phyloP scores from a whole-genome alignment of 2,888 invertebrate genomes.

The Drosophila mulleri region DNA sequence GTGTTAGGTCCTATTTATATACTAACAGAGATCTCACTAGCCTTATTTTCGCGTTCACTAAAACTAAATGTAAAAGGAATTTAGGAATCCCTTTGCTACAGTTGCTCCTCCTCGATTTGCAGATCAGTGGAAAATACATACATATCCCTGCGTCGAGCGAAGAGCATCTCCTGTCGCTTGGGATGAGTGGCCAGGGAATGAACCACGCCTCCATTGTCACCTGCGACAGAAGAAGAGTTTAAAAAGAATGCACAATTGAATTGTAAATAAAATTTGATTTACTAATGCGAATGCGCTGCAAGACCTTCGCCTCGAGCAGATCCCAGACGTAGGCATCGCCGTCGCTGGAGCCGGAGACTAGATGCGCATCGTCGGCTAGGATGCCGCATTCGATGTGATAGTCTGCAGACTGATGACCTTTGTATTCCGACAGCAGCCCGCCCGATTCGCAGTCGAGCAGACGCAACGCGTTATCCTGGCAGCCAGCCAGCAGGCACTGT shows the following conservation, averaged over 20 bases:
- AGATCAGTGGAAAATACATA: conserved; percentile 77
- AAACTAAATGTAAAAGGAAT: not conserved
- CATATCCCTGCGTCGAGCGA: conserved; percentile 83
- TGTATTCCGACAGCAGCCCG: conserved; percentile 91
- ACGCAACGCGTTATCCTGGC: conserved; percentile 92
- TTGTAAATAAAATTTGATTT: not conserved
- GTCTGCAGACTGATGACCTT: conserved; percentile 93
- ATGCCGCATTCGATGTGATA: conserved; percentile 95
- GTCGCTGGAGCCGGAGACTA: conserved; percentile 95
- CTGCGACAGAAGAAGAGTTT: conserved; percentile 47
- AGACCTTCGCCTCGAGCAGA: conserved; percentile 90
- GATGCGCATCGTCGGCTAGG: conserved; percentile 92
- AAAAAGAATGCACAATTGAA: not conserved
- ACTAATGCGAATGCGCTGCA: conserved; percentile 83
- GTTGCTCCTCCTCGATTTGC: conserved; percentile 61
- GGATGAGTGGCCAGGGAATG: conserved; percentile 94
- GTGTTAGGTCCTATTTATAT: not conserved
- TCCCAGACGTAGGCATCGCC: conserved; percentile 91
- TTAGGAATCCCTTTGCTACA: conserved; percentile 28
- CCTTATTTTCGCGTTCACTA: not conserved
- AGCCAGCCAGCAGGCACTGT: conserved; percentile 94
- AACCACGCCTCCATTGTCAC: conserved; percentile 87
- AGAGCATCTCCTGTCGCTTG: conserved; percentile 83
- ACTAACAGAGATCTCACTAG: not conserved
- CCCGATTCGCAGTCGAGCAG: conserved; percentile 96